Base-by-base conservation (phyloP, 2,888 invertebrate genomes). In the Smittia sp. region DNA sequence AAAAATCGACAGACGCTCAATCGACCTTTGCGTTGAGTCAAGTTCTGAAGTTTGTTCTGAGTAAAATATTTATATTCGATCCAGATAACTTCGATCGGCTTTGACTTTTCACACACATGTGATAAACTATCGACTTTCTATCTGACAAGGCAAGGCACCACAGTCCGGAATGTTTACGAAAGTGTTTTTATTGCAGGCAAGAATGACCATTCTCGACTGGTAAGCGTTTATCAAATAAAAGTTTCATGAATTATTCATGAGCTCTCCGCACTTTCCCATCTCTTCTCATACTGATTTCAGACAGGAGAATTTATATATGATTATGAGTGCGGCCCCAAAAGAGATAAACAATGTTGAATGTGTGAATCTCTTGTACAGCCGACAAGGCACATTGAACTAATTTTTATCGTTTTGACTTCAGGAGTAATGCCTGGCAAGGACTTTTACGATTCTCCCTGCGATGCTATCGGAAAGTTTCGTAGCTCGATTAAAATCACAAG, bases 191-290 rank as follows among this genome's bases (percentile, higher is more conserved):
- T 58, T 70, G 24, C 27, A 72, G 72, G 20, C 72, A 72, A 62
- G 52, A 72, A 15, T 46, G 58, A 62, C 39, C 62, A 62, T 72
- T 72, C 22, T 72, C 58, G 52, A 27, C 11, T 46, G 2, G 38
- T 32, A 25, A 66, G 72, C 62, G 72, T 72, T 72, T 72, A 72
- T 72, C 58, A 39, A 72, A 72, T 39, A 52, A 20, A 58, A 72
- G 58, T 72, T 69, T 62, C 39, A 72, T 72, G 62, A 72, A 72
- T 72, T 15, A 72, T 72, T 72, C 72, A 72, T 72, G 38, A 32
- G 39, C 58, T 58, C 22, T 20, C 58, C 58, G 22, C 58, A 58
- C 58, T 20, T 22, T 22, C 20, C 58, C 11, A 63, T 63, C 15
- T 24, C 27, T n/a, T n/a, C 27, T 3, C n/a, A 63, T 27, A 63